phyloP scores from a whole-genome alignment of 1,140 invertebrate species.

The Hycleus cichorii region DNA sequence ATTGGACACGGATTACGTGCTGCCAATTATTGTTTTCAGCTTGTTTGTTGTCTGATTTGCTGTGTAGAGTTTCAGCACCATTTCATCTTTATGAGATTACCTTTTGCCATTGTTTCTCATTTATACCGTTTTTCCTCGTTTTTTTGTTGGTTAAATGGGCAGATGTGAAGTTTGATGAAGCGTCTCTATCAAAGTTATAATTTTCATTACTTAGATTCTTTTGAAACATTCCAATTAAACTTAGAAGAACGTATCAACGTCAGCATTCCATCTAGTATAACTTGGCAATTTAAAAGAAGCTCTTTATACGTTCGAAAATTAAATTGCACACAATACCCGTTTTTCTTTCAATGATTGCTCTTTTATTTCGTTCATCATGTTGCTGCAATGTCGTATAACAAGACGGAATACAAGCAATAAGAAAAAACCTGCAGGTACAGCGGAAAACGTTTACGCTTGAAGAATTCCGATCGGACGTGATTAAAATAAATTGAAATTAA shows the following conservation, averaged over 20 bases:
- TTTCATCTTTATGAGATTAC: conserved; percentile 14
- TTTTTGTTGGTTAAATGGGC: not conserved
- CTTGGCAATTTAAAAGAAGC: too few species aligned
- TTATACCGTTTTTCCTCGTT: not conserved
- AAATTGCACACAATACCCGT: too few species aligned
- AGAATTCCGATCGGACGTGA: conserved; percentile 1
- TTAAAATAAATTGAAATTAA: conserved; percentile 16
- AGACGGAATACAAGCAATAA: too few species aligned
- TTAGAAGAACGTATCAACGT: not conserved
- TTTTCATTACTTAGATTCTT: not conserved
- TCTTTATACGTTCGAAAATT: too few species aligned
- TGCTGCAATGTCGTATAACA: too few species aligned
- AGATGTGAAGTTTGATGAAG: conserved; percentile 6
- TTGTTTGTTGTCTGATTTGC: conserved; percentile 22
- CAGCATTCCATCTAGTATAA: not conserved
- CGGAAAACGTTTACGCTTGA: too few species aligned
- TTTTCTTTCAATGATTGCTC: too few species aligned
- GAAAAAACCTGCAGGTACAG: too few species aligned
- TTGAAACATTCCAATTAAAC: conserved; percentile 3
- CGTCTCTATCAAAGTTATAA: not conserved
- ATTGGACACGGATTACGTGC: conserved; percentile 23
- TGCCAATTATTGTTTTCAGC: conserved; percentile 24
- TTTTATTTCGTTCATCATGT: too few species aligned
- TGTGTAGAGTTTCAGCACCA: conserved; percentile 16
- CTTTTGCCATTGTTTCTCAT: conserved; percentile 13